Conservation (phyloP, 2,113 vertebrate genomes). For the Bubo blakistoni region DNA sequence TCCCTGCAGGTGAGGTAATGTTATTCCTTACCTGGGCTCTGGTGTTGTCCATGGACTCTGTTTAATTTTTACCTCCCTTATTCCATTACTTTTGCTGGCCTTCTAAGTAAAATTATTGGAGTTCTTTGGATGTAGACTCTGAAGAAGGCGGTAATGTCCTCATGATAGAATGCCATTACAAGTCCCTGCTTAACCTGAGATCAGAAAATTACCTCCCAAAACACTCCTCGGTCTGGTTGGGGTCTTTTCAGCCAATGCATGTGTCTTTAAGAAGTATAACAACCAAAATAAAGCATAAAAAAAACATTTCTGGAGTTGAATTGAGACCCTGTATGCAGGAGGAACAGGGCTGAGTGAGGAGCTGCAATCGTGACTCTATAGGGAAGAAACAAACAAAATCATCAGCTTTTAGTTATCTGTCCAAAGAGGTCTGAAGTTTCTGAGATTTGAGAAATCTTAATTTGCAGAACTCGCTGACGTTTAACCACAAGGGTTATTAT, state of each 20-base stretch:
- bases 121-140: background rate
- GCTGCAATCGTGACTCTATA: background rate
- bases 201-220: background rate
- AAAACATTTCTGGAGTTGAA: background rate
- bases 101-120: background rate
- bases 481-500: background rate
- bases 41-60: accelerated
- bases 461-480: background rate
- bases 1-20: background rate
- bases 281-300: background rate
- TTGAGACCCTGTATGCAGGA: background rate
- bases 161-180: background rate
- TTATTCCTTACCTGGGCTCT: background rate
- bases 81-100: background rate
- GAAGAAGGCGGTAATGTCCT: background rate
- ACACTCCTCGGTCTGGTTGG: background rate
- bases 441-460: background rate
- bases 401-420: background rate
- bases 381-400: background rate
- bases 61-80: background rate
- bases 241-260: background rate
- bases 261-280: background rate
- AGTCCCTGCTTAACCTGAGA: background rate
- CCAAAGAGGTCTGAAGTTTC: background rate
- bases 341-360: background rate